phyloP scores from a whole-genome alignment of 2,797 vertebrate genomes.

The Bucorvus abyssinicus region DNA sequence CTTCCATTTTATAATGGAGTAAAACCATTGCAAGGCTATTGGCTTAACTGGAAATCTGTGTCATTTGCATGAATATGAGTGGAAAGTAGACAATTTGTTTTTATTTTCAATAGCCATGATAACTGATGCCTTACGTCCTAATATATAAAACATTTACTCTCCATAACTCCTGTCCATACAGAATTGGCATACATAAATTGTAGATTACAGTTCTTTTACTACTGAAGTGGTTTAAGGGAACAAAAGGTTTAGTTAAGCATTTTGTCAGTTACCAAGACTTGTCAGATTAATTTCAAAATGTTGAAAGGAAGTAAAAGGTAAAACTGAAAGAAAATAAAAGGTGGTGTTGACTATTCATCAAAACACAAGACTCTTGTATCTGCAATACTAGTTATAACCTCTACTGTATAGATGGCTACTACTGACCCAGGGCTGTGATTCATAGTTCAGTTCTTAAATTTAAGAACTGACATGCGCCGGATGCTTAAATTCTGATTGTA shows the following conservation, averaged over 20 bases:
- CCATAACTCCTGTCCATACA: neutral
- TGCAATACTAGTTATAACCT: neutral
- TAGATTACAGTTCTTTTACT: neutral
- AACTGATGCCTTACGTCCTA: neutral
- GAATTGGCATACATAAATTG: neutral
- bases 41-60: neutral
- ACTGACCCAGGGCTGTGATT: neutral
- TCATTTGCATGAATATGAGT: neutral
- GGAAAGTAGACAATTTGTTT: neutral
- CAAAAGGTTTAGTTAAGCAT: neutral
- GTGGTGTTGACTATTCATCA: neutral
- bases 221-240: neutral
- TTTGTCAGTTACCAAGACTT: neutral
- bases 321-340: neutral
- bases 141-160: neutral
- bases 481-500: neutral
- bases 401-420: neutral
- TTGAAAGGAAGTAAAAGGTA: neutral
- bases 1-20: neutral
- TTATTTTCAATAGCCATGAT: neutral
- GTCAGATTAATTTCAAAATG: neutral
- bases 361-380: neutral
- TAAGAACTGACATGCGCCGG: neutral
- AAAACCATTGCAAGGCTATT: neutral
- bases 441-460: neutral